These are phyloP conservation scores for Petroica traversi DNA, from an alignment of 2,113 vertebrate genomes.

Conservation along the genomic window DNA sequence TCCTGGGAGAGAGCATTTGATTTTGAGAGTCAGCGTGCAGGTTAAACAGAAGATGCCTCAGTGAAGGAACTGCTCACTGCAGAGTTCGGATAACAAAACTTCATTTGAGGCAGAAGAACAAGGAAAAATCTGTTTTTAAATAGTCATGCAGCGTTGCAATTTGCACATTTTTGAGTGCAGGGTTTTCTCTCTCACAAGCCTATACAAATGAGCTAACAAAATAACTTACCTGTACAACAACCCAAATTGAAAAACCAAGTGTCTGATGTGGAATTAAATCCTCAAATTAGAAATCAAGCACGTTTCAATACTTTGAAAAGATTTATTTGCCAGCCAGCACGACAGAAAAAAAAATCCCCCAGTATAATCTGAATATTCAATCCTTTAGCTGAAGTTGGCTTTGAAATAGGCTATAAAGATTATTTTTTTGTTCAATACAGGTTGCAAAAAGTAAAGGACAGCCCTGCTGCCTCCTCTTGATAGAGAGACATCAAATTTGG, in stretches of 20 bases:
- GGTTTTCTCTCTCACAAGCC: not conserved
- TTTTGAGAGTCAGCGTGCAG: not conserved
- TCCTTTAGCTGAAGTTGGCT: not conserved
- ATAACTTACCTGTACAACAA: not conserved
- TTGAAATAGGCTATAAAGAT: not conserved
- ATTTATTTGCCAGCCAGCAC: not conserved
- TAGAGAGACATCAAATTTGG: not conserved
- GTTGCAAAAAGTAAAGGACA: not conserved
- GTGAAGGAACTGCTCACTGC: not conserved
- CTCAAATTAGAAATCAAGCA: not conserved
- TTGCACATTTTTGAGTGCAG: fast-evolving
- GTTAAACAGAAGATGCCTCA: not conserved
- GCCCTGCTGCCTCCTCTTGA: not conserved
- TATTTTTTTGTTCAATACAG: not conserved
- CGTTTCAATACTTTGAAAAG: not conserved
- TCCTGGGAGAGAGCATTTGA: not conserved
- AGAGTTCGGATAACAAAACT: not conserved
- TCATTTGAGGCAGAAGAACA: not conserved
- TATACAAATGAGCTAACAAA: not conserved
- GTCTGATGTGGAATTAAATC: not conserved
- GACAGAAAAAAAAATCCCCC: not conserved
- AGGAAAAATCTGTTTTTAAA: not conserved
- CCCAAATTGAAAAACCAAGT: not conserved
- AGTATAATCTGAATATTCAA: not conserved
- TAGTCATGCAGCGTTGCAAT: not conserved